Evolutionary conservation across 2,888 invertebrate species (phyloP), one percentile per base, ranked within the genome.

Genomic region (Tridacna gigas): DNA sequence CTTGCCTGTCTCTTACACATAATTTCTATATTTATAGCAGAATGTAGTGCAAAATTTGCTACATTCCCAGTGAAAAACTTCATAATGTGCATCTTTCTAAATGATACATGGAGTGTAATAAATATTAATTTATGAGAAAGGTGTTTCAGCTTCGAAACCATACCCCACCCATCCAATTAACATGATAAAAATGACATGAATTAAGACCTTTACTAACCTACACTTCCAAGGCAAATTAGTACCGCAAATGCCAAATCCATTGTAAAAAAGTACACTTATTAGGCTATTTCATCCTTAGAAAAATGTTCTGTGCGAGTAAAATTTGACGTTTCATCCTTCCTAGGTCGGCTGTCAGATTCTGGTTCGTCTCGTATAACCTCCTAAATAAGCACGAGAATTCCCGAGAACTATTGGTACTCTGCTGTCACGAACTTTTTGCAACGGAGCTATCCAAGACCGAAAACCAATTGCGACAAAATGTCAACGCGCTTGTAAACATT

Each of bases 401-500:
- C 13, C 88, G 89, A 88, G 84, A 89, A 79, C 11, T 71, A 20
- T 20, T 71, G 47, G 45, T 47, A 15, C 51, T 26, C 71, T 25
- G 51, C 69, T n/a, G 45, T n/a, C 22, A 2, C 7, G 45, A n/a
- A 47, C 5, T 47, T 4, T 22, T 3, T 56, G 56, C 5, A 56
- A 5, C 20, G 37, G 9, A 20, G 11, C 2, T 56, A 3, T 11
- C 20, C 3, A 63, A 22, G 13, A 51, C 25, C 13, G 71, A 25
- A 15, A 51, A 71, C 51, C 71, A 51, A n/a, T 48, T 26, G 13
- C 20, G 51, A 63, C 86, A 89, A 88, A 47, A 90, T 89, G 90
- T 83, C 89, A 80, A 88, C 89, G 83, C 80, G 86, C 89, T 83
- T 77, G 66, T 47, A 56, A 25, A 56, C 60, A 77, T 78, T 80